These are phyloP conservation scores for Luscinia megarhynchos DNA, from an alignment of 2,797 vertebrate genomes.

Conservation along the genomic window DNA sequence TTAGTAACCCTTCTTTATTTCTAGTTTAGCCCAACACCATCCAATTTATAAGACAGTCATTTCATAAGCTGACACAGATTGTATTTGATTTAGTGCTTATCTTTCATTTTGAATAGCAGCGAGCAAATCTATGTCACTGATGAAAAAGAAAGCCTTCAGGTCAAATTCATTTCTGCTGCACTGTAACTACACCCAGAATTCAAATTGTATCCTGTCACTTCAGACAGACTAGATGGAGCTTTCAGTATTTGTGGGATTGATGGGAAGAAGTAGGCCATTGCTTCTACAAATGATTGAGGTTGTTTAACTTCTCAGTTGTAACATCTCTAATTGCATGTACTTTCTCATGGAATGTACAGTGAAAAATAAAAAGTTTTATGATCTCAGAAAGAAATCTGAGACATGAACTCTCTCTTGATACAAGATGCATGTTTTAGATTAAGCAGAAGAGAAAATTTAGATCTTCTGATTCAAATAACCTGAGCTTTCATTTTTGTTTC, in stretches of 20 bases:
- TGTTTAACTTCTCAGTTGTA: background rate
- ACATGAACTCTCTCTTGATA: background rate
- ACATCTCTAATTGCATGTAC: background rate
- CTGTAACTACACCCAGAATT: background rate
- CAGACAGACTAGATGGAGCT: background rate
- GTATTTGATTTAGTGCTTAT: background rate
- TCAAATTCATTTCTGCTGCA: background rate
- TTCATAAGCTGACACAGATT: background rate
- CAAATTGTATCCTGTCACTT: background rate
- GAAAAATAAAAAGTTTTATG: background rate
- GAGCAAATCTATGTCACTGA: background rate
- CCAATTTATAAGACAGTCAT: background rate
- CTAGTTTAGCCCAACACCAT: background rate
- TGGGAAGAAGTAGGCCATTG: background rate
- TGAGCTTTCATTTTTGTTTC: background rate
- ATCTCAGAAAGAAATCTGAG: background rate
- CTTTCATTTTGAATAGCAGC: constrained; percentile 2
- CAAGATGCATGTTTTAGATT: background rate
- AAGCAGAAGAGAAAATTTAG: background rate
- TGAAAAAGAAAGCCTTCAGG: constrained; percentile 4
- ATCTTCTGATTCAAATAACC: background rate
- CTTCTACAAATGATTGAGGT: background rate
- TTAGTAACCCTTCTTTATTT: background rate
- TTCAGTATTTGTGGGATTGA: background rate
- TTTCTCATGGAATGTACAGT: background rate